Conservation (phyloP, 2,797 vertebrate species). For the Gymnocypris eckloni region DNA sequence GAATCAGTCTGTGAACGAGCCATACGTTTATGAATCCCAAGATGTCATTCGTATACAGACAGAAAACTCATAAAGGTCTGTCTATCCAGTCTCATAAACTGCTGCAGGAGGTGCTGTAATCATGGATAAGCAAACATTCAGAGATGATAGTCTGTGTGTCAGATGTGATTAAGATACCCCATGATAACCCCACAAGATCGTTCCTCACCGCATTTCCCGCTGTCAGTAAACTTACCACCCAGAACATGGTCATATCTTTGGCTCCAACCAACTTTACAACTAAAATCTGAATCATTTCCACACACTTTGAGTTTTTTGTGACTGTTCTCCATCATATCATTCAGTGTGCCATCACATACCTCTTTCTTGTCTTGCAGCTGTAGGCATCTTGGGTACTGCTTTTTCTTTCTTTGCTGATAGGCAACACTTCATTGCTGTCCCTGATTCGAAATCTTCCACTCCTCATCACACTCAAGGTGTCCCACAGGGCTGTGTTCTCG, state of each 20-base stretch:
- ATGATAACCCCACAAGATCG: background rate
- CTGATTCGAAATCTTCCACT: no score
- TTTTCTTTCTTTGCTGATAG: background rate
- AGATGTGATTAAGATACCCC: slow-evolving; percentile 48
- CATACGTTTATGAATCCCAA: slow-evolving; percentile 10
- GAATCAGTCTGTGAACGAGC: slow-evolving; percentile 28
- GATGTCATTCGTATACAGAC: background rate
- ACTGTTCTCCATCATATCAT: slow-evolving; percentile 46
- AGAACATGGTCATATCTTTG: background rate
- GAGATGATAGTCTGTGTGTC: slow-evolving; percentile 60
- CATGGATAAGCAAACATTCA: slow-evolving; percentile 57
- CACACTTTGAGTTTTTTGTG: background rate
- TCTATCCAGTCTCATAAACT: background rate
- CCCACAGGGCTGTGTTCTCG: background rate
- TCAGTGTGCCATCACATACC: background rate
- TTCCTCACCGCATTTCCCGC: slow-evolving; percentile 37
- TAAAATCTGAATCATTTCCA: slow-evolving; percentile 1
- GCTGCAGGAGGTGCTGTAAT: slow-evolving; percentile 48
- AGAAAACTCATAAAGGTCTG: background rate
- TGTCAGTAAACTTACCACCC: slow-evolving; percentile 55
- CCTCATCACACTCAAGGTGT: background rate
- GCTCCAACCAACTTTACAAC: background rate
- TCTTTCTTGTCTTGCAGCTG: background rate
- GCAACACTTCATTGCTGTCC: background rate
- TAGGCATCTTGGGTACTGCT: background rate